phyloP scores from a whole-genome alignment of 2,888 invertebrate species.

The Galeopsomyia nigrocyanea region DNA sequence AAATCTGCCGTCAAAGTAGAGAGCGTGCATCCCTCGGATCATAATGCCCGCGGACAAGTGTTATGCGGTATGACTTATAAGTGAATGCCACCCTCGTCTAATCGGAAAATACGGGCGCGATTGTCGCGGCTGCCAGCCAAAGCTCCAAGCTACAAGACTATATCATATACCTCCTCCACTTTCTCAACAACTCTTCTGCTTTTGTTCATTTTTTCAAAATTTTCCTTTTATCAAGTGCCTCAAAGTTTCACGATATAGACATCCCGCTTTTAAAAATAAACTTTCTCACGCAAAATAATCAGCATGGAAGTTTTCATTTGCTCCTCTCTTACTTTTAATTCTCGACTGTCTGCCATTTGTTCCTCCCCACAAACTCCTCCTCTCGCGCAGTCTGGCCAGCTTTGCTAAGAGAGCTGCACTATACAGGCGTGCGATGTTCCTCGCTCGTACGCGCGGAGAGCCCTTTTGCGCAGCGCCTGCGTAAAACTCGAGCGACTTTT shows the following conservation, averaged over 20 bases:
- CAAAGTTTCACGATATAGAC: too few relatives aligned
- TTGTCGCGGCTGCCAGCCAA: constrained; percentile 57
- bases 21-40: constrained; percentile 52
- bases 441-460: neutral
- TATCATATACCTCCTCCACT: neutral
- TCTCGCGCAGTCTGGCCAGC: neutral
- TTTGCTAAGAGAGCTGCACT: too few relatives aligned
- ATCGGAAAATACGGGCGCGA: constrained; percentile 69
- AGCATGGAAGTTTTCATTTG: too few relatives aligned
- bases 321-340: neutral
- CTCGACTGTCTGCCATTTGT: too few relatives aligned
- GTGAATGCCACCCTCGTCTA: constrained; percentile 69
- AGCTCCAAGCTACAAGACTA: neutral
- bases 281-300: too few relatives aligned
- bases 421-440: constrained; percentile 6
- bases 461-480: constrained; percentile 7
- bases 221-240: too few relatives aligned
- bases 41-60: constrained; percentile 68
- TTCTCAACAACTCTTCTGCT: neutral
- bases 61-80: constrained; percentile 69
- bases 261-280: too few relatives aligned
- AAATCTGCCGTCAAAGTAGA: constrained; percentile 61
- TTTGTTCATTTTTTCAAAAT: too few relatives aligned
- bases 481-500: constrained; percentile 54
- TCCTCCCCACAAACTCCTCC: neutral